These are phyloP conservation scores for Napeogenes inachia DNA, from an alignment of 2,888 invertebrate genomes.

Conservation along the genomic window DNA sequence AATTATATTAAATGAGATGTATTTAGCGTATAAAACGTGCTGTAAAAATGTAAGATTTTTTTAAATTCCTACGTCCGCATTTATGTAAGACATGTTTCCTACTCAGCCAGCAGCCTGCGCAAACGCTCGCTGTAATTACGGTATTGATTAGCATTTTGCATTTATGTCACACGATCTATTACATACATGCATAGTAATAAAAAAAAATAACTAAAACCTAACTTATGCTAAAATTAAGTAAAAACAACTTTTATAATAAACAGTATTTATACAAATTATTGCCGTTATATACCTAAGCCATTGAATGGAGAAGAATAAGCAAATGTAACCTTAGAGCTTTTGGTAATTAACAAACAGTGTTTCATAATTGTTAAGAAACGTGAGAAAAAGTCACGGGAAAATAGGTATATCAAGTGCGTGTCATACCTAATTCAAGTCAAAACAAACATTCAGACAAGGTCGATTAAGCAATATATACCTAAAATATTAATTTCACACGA, in stretches of 20 bases:
- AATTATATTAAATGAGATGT: background rate
- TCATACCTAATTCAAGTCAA: background rate
- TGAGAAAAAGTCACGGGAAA: constrained; percentile 4
- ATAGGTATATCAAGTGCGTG: constrained; percentile 4
- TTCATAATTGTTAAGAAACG: background rate
- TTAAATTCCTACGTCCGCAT: constrained; percentile 6
- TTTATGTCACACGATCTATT: background rate
- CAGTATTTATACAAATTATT: too few relatives aligned
- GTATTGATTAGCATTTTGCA: constrained; percentile 9
- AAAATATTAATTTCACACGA: constrained; percentile 5
- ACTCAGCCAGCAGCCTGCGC: constrained; percentile 2
- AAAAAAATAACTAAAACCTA: background rate
- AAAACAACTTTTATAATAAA: too few relatives aligned
- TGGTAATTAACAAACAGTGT: background rate
- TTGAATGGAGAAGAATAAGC: background rate
- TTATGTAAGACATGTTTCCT: constrained; percentile 11
- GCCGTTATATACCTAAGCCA: background rate
- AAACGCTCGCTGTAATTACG: constrained; percentile 2
- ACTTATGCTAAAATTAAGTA: too few relatives aligned
- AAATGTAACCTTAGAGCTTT: background rate
- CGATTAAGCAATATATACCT: constrained; percentile 9
- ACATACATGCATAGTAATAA: background rate
- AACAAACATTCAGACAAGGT: constrained; percentile 11
- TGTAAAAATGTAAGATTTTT: background rate
- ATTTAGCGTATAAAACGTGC: background rate